These are phyloP conservation scores for Brachionus calyciflorus DNA, from an alignment of 1,140 invertebrate genomes.

Conservation along the genomic window DNA sequence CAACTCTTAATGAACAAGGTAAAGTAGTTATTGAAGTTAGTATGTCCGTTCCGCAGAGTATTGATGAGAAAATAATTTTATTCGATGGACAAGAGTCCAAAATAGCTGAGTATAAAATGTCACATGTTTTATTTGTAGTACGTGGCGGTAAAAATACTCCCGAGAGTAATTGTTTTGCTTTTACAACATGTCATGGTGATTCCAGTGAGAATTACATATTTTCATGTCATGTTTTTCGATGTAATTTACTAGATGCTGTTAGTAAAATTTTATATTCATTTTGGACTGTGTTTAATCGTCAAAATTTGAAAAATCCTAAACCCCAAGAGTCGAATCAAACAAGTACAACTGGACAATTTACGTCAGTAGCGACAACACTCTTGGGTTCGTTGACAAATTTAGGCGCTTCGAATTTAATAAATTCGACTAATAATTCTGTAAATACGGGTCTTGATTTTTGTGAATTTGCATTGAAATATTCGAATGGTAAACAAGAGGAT, in stretches of 20 bases:
- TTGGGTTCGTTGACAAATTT: conserved; percentile 25
- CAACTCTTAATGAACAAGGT: conserved; percentile 74
- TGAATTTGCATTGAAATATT: conserved; percentile 14
- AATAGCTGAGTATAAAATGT: conserved; percentile 76
- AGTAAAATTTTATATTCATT: conserved; percentile 42
- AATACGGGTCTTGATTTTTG: not conserved
- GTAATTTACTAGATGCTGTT: conserved; percentile 93
- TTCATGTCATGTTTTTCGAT: conserved; percentile 93
- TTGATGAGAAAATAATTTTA: conserved; percentile 65
- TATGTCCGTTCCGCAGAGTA: conserved; percentile 69
- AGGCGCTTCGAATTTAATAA: conserved; percentile 16
- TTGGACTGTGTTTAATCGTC: conserved; percentile 25
- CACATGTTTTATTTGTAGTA: conserved; percentile 89
- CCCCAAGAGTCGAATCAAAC: not conserved
- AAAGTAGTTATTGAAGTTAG: conserved; percentile 73
- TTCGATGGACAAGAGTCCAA: conserved; percentile 82
- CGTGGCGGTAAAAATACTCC: conserved; percentile 76
- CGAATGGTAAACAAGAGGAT: conserved; percentile 50
- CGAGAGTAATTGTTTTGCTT: conserved; percentile 89
- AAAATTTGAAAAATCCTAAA: conserved; percentile 51
- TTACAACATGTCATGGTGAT: conserved; percentile 88
- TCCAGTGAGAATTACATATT: conserved; percentile 82
- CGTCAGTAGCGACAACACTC: not conserved
- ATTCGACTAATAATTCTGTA: conserved; percentile 48
- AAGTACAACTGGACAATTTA: conserved; percentile 8